Base-by-base conservation (phyloP, 1,140 invertebrate genomes). In the Trypoxylus dichotomus region DNA sequence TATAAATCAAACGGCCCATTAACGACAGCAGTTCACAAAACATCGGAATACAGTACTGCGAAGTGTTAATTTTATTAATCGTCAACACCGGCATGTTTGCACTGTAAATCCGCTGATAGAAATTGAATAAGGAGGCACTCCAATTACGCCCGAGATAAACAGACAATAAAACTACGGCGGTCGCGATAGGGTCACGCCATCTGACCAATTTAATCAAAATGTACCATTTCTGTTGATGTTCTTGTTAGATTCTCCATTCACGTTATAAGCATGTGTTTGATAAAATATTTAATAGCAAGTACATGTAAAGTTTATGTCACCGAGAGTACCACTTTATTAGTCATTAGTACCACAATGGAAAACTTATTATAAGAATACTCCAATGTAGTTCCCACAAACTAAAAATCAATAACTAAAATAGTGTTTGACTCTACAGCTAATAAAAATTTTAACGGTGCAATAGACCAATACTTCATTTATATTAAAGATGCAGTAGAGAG, bases 1-100 rank as follows among this genome's bases (percentile, higher is more conserved):
- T 19, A 68, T 68, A 68, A 68, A 27, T 54, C 15, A 25, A 68
- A 68, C 60, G 24, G 11, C 21, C 60, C 6, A 68, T 68, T 68
- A 54, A 68, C 19, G 60, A 68, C 60, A 68, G 27, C 60, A 68
- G 27, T 24, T 68, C 24, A 27, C 60, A 25, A 54, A 68, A 68
- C 60, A 68, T 68, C 60, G 27, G 24, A 47, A 21, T 27, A 63
- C 19, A 63, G 24, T 68, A 68, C 11, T 11, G 60, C 60, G 24
- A 68, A 68, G 60, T 68, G 60, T 68, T 68, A 68, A 68, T 68
- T 68, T 68, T 68, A 68, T 68, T 68, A 68, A 68, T 68, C 19
- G 15, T 24, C 60, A 68, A 24, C 60, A 68, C 21, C 24, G 13
- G 27, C 60, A 24, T 68, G 60, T 68, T 68, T 29, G 60, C 60